Conservation (phyloP, 37 sponge, comb jelly and placozoan species). For the Halisarca cf. caerulea region DNA sequence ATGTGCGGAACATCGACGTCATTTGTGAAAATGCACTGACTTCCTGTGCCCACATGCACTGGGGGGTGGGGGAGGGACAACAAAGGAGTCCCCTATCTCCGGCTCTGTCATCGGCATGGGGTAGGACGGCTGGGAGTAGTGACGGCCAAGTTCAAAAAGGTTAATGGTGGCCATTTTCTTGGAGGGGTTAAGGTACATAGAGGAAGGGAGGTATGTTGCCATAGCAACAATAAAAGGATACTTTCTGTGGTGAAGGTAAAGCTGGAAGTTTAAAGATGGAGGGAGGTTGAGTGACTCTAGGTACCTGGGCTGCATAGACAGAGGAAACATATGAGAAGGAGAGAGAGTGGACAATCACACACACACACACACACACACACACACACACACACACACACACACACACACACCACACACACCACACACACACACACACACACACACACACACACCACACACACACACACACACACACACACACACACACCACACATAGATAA, state of each 20-base stretch:
- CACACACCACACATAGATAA: neutral
- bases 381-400: neutral
- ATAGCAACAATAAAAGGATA: slow-evolving; percentile 4
- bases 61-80: slow-evolving; percentile 56
- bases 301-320: too few relatives aligned
- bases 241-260: slow-evolving; percentile 14
- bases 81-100: slow-evolving; percentile 22
- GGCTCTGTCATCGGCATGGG: slow-evolving; percentile 31
- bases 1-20: too few relatives aligned
- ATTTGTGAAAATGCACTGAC: too few relatives aligned
- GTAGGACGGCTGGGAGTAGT: slow-evolving; percentile 21
- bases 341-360: too few relatives aligned
- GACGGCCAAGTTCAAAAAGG: slow-evolving; percentile 65
- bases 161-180: slow-evolving; percentile 49
- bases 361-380: too few relatives aligned
- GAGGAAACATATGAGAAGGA: too few relatives aligned
- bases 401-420: neutral
- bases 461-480: neutral
- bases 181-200: neutral
- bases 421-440: neutral
- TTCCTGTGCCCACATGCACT: slow-evolving; percentile 51
- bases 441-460: neutral
- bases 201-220: neutral
- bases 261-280: slow-evolving; percentile 66
- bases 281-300: slow-evolving; percentile 69